phyloP scores from a whole-genome alignment of 2,888 invertebrate species.

The Timema podura region DNA sequence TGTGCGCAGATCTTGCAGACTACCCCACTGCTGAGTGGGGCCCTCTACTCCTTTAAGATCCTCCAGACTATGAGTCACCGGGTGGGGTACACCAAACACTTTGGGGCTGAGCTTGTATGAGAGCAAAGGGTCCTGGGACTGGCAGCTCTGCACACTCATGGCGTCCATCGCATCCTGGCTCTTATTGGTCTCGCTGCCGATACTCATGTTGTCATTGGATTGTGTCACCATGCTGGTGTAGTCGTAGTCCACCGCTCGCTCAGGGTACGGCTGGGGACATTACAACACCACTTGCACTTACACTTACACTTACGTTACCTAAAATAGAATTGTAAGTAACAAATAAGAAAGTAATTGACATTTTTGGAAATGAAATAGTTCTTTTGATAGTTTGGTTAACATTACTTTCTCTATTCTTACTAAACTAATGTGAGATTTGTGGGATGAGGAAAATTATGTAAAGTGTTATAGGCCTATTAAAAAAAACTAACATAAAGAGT shows the following conservation, averaged over 20 bases:
- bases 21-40: conserved; percentile 51
- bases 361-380: no score
- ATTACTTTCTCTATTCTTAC: no score
- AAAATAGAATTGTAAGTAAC: no score
- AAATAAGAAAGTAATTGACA: no score
- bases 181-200: conserved; percentile 36
- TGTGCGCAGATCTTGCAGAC: conserved; percentile 60
- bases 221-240: conserved; percentile 16
- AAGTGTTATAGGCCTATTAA: no score
- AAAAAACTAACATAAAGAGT: no score
- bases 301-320: no score
- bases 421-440: no score
- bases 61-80: conserved; percentile 43
- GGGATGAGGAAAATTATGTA: no score
- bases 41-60: conserved; percentile 42
- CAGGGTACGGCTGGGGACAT: conserved; percentile 34
- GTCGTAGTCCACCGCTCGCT: conserved; percentile 42
- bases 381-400: no score
- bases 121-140: conserved; percentile 38
- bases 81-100: conserved; percentile 54
- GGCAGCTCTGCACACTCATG: conserved; percentile 27
- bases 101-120: conserved; percentile 61
- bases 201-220: conserved; percentile 37
- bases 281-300: neutral
- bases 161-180: conserved; percentile 31